Evolutionary conservation across 2,888 invertebrate genomes (phyloP).

Genomic region (Troglohyphantes excavatus): DNA sequence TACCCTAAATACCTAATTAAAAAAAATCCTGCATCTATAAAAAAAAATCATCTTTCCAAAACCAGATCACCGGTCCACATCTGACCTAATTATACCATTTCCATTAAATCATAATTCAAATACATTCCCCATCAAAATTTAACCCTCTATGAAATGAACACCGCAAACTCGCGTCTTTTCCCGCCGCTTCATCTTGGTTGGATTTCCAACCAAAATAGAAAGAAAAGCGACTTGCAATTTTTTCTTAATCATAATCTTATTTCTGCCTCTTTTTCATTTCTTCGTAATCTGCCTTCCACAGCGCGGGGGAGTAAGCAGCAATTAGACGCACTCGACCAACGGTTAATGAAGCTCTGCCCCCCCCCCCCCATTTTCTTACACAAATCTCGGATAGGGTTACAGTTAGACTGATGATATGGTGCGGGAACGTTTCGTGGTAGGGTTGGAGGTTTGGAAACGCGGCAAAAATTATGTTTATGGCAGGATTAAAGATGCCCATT

Average conservation of each 20-base stretch:
- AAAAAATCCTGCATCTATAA: too few species aligned
- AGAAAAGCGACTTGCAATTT: not conserved
- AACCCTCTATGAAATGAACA: not conserved
- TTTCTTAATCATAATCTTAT: constrained; percentile 7
- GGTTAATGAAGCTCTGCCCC: constrained; percentile 46
- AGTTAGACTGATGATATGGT: constrained; percentile 27
- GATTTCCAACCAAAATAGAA: not conserved
- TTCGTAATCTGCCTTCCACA: constrained; percentile 41
- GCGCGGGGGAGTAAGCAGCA: constrained; percentile 47
- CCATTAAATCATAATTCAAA: constrained; percentile 5
- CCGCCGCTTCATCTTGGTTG: not conserved
- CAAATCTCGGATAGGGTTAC: constrained; percentile 3
- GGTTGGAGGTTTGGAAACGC: not conserved
- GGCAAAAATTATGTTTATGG: not conserved
- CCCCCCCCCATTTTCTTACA: not conserved
- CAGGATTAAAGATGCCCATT: not conserved
- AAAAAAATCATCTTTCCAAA: too few species aligned
- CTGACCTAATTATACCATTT: not conserved
- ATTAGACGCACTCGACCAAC: constrained; percentile 47
- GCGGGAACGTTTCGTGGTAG: constrained; percentile 16
- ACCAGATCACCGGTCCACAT: not conserved
- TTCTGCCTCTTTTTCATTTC: not conserved
- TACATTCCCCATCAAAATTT: not conserved
- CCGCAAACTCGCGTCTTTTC: not conserved
- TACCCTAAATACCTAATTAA: too few species aligned